phyloP scores from a whole-genome alignment of 2,113 vertebrate genomes.

The Circaetus cinerascens region DNA sequence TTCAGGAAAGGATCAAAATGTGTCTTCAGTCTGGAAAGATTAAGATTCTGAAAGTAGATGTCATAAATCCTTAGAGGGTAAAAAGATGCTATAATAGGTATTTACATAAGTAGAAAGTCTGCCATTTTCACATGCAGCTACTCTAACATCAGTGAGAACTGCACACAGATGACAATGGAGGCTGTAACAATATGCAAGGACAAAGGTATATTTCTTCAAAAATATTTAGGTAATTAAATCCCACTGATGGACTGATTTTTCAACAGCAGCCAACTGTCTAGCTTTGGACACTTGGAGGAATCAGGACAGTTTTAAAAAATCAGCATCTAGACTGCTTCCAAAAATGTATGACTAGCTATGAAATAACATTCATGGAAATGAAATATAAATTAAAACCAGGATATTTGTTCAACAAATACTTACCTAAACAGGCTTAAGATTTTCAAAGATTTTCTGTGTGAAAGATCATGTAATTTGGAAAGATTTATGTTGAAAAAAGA shows the following conservation, averaged over 20 bases:
- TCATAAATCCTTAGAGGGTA: not conserved
- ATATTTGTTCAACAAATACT: not conserved
- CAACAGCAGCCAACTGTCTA: not conserved
- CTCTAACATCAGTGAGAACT: not conserved
- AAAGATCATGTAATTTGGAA: not conserved
- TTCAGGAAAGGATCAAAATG: not conserved
- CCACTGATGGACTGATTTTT: not conserved
- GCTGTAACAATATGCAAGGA: not conserved
- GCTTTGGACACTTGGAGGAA: not conserved
- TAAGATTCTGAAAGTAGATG: not conserved
- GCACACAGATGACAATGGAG: accelerated
- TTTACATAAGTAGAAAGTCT: not conserved
- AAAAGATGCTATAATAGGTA: not conserved
- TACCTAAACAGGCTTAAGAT: not conserved
- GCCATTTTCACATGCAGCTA: not conserved
- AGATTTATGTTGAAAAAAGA: not conserved
- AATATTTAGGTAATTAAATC: not conserved
- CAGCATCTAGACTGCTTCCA: not conserved
- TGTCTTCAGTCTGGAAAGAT: not conserved
- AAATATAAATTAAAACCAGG: not conserved
- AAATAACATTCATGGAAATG: not conserved
- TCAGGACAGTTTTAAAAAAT: not conserved
- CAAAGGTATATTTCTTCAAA: not conserved
- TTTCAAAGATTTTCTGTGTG: not conserved
- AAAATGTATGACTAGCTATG: not conserved